Evolutionary conservation across 2,113 vertebrate species (phyloP), one percentile per base, ranked within the genome.

Genomic region (Motacilla alba): DNA sequence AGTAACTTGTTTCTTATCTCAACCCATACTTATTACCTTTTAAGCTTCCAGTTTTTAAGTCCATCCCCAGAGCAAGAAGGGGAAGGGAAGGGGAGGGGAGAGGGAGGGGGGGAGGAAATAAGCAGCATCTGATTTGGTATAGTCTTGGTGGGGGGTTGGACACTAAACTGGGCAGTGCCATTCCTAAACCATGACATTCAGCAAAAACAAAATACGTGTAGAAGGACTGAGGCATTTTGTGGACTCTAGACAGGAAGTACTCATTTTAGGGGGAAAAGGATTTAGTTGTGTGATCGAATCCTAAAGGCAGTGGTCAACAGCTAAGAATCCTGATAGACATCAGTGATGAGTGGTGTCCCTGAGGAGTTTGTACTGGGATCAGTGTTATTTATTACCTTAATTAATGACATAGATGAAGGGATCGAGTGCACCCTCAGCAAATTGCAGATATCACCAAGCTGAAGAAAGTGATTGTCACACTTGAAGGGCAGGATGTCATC

Each of bases 201-300:
- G 19, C 7, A 93, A 83, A 82, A 53, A 2, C 5, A 77, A 41
- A 4, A n/a, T 41, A 15, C 1, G 0, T 27, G 6, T 50, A 49
- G 30, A 82, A 88, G 31, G 50, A n/a, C 10, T 37, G n/a, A 79
- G 24, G 12, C 9, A 43, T 49, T 70, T 31, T 73, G 15, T 72
- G 31, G 15, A n/a, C 7, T 73, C 60, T 11, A 83, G 46, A 53
- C 9, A 30, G 6, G 3, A 87, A 63, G 26, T 22, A 41, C 7
- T 46, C 12, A 31, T 58, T 92, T 62, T 10, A 49, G 12, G 37
- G 35, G 11, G 21, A 35, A 35, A 13, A 76, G 21, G 11, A 47
- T 62, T 83, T 69, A 49, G 7, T 19, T 62, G 35, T 10, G n/a
- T 12, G 10, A 13, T 59, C 0, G 0, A 6, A 69, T 35, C 21